Conservation (phyloP, 2,888 invertebrate genomes). For the Tineola bisselliella region DNA sequence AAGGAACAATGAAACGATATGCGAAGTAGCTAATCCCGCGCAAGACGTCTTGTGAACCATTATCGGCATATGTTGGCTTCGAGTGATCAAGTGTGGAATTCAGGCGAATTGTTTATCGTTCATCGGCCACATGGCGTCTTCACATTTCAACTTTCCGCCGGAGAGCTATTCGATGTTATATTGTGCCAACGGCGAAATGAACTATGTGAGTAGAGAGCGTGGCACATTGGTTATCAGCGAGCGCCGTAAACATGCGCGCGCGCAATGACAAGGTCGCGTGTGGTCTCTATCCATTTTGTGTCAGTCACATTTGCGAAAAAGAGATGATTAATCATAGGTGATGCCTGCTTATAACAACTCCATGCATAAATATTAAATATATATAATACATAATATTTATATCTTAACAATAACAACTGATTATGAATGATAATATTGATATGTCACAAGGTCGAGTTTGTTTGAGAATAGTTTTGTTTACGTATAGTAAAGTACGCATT, state of each 20-base stretch:
- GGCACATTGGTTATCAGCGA: conserved; percentile 31
- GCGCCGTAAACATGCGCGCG: conserved; percentile 27
- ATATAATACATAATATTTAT: conserved; percentile 19
- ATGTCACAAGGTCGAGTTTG: not conserved
- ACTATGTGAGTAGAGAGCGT: conserved; percentile 48
- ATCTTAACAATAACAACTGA: conserved; percentile 1
- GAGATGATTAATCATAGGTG: not conserved
- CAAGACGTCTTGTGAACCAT: not conserved
- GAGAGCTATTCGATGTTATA: conserved; percentile 56
- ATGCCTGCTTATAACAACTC: conserved; percentile 32
- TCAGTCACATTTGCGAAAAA: not conserved
- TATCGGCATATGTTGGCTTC: not conserved
- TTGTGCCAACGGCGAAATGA: conserved; percentile 33
- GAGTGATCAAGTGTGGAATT: not conserved
- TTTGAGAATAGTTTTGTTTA: no score
- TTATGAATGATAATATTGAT: not conserved
- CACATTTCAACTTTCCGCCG: conserved; percentile 51
- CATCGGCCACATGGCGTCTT: conserved; percentile 31
- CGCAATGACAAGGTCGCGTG: conserved; percentile 44
- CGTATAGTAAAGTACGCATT: no score
- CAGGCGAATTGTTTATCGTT: not conserved
- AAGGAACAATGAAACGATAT: conserved; percentile 36
- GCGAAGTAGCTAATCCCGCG: conserved; percentile 17
- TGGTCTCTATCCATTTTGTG: not conserved
- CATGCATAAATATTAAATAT: conserved; percentile 30